Evolutionary conservation across 2,888 invertebrate species (phyloP), one percentile per base, ranked within the genome.

Genomic region (Drosophila basisetae): DNA sequence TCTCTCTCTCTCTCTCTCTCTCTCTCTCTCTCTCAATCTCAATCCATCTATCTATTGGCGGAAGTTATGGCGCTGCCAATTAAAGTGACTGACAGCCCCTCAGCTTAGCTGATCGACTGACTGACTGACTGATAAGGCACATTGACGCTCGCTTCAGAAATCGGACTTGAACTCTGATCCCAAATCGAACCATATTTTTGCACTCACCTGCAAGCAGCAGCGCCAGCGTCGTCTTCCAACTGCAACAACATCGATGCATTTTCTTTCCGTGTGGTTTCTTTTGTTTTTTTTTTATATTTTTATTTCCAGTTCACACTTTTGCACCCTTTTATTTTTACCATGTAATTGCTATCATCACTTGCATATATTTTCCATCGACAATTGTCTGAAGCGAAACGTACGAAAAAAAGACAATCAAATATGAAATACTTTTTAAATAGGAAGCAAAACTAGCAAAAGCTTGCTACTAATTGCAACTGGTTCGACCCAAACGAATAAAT

Each of bases 181-280:
- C 22, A 47, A 50, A 30, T 72, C 67, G 47, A 53, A 47, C 59
- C 66, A 56, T 41, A 41, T 56, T 62, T 62, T 65, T 50, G 9
- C 61, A 83, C 87, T 87, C 56, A 85, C 85, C 89, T 67, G 82
- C 65, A 47, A 87, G 39, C 31, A 82, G 55, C 55, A 55, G 37
- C 63, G 62, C 72, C 77, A 66, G n/a, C 41, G 31, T 56, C 56
- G 66, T 49, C 56, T 63, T 73, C 79, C 87, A 89, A 56, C 67
- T 71, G 67, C 68, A 76, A 56, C 60, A 79, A 30, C 59, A 58
- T 52, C 55, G 68, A 62, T 78, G 80, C 86, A 84, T 86, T 80
- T 77, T 77, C 25, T 16, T 9, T 63, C 28, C 25, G 0, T 4
- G 25, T 25, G 16, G 4, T 2, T 47, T 47, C 13, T 47, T 47